phyloP scores from a whole-genome alignment of 2,113 vertebrate species.

The Actenoides lindsayi region DNA sequence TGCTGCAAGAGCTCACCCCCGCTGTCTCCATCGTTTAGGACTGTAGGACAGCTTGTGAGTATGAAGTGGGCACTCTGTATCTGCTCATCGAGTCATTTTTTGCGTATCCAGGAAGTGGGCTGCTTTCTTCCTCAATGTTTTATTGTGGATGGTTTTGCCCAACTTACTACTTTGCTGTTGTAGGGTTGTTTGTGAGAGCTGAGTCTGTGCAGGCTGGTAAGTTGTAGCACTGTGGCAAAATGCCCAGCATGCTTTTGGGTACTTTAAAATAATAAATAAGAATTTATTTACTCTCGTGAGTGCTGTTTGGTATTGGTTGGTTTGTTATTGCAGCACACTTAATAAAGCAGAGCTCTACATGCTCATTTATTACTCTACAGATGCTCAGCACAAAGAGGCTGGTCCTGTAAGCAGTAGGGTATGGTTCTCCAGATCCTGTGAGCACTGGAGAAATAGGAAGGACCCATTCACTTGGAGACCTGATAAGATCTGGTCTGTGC shows the following conservation, averaged over 20 bases:
- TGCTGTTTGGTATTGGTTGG: background rate
- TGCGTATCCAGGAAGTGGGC: background rate
- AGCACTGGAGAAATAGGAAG: background rate
- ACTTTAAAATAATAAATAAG: conserved; percentile 17
- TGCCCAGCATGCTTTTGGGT: background rate
- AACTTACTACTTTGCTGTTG: background rate
- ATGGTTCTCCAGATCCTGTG: background rate
- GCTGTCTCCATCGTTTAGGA: background rate
- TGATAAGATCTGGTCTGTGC: background rate
- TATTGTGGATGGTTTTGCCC: background rate
- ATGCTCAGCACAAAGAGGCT: background rate
- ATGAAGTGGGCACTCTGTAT: background rate
- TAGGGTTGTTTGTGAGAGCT: background rate
- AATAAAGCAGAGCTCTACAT: background rate
- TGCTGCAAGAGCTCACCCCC: background rate
- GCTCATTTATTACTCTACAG: background rate
- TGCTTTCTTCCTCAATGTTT: background rate
- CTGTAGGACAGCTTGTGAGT: background rate
- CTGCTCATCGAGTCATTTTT: accelerated
- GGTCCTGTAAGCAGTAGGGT: background rate
- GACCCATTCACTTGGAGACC: background rate
- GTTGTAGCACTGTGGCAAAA: background rate
- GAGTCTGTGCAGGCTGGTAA: background rate
- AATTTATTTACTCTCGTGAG: background rate
- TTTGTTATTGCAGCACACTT: background rate